A percentile compares a stretch with the other conserved stretches of the same genome.
These are phyloP conservation scores for Drosophila littoralis DNA, from an alignment of 1,140 invertebrate genomes.

Conservation along the genomic window DNA sequence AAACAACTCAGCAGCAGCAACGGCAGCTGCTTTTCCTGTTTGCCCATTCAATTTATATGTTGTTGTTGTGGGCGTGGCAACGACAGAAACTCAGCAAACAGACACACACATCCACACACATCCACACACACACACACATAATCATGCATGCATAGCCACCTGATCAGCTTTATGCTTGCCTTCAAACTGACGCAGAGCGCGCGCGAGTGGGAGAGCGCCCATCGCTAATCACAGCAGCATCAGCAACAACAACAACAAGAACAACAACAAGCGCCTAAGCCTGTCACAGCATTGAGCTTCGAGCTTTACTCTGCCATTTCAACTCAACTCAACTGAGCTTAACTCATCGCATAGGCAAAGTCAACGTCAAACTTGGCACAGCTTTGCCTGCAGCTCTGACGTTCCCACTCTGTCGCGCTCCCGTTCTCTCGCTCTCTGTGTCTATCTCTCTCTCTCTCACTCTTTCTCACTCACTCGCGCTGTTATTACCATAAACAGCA, in stretches of 20 bases:
- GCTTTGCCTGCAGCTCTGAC: conserved; percentile 10
- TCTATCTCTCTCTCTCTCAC: conserved; percentile 1
- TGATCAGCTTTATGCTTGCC: conserved; percentile 26
- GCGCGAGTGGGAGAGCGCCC: background rate
- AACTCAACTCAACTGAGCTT: conserved; percentile 40
- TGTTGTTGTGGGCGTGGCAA: conserved; percentile 37
- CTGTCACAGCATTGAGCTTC: conserved; percentile 45
- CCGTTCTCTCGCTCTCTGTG: background rate
- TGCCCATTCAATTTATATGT: conserved; percentile 29
- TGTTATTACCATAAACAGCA: conserved; percentile 14
- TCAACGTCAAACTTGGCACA: conserved; percentile 37
- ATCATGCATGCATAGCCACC: background rate
- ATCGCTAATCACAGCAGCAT: background rate
- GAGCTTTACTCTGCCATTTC: conserved; percentile 46
- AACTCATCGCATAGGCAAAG: conserved; percentile 37
- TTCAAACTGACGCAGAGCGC: background rate
- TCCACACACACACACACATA: conserved; percentile 5
- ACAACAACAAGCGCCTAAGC: conserved; percentile 20
- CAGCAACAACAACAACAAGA: conserved; percentile 18
- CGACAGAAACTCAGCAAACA: conserved; percentile 22
- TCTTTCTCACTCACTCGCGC: background rate
- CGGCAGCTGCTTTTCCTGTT: conserved; percentile 43
- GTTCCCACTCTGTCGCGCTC: background rate
- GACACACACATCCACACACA: background rate
- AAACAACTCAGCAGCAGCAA: conserved; percentile 14